Base-by-base conservation (phyloP, 2,113 vertebrate species). In the Coryphaenoides rupestris region DNA sequence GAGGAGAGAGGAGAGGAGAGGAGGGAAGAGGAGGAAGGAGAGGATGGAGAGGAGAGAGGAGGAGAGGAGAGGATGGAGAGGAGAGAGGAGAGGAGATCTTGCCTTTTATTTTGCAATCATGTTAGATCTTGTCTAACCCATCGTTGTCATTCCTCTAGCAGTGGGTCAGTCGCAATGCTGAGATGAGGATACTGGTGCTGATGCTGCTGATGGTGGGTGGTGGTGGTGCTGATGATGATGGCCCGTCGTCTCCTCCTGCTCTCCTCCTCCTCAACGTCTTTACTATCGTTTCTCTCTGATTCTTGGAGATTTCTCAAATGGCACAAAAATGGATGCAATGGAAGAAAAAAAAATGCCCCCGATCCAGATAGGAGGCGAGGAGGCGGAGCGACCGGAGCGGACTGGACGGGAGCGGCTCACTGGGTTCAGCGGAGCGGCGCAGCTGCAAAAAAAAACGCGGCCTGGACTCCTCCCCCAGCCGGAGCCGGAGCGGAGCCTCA, bases 41-140 rank as follows among this genome's bases (percentile, higher is more conserved):
- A 59, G n/a, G 16, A 5, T 55, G 19, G 5, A 15, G 13, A 16
- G 7, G 19, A 33, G 49, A n/a, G n/a, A n/a, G n/a, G n/a, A n/a
- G n/a, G n/a, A n/a, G n/a, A n/a, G n/a, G n/a, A n/a, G n/a, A n/a
- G n/a, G n/a, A n/a, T n/a, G n/a, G n/a, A n/a, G n/a, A n/a, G n/a
- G n/a, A n/a, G n/a, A n/a, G n/a, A n/a, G n/a, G n/a, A n/a, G n/a
- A 71, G 40, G 21, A 78, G 75, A 65, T 81, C 89, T 91, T 91
- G 90, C 90, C 88, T 91, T 89, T 90, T 91, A 91, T 90, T 90
- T 85, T 78, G 87, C 84, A 88, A 89, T 89, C 90, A 90, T 91
- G 76, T 81, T 84, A 86, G 84, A 87, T 91, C 86, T 88, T 84
- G 86, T 86, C 89, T 91, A 92, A 84, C 90, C 90, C 90, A 90